Percentiles rank a stretch among this genome's conserved stretches.
Conservation (phyloP, 2,797 vertebrate species). For the Arrhamphus sclerolepis region DNA sequence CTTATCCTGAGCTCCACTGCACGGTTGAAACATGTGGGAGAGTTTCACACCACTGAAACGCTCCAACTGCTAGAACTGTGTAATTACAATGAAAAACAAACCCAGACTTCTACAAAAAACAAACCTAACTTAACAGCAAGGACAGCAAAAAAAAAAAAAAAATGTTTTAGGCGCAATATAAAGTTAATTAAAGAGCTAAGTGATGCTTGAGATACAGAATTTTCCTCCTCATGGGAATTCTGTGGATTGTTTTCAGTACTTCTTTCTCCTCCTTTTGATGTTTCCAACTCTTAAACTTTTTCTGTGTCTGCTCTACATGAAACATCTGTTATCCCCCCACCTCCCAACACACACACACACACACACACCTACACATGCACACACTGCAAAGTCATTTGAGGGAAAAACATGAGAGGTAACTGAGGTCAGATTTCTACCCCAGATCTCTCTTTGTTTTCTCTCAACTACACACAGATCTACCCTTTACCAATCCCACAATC, state of each 20-base stretch:
- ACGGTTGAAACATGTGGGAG: background rate
- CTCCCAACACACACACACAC: constrained; percentile 7
- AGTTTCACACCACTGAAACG: background rate
- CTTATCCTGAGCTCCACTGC: background rate
- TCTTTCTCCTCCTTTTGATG: constrained; percentile 11
- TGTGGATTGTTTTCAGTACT: constrained; percentile 11
- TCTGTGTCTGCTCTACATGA: constrained; percentile 16
- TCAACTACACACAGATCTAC: constrained; percentile 13
- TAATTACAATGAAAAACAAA: background rate
- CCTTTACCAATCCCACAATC: constrained; percentile 47
- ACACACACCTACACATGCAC: constrained; percentile 1
- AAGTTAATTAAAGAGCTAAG: constrained; percentile 3
- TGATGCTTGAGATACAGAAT: background rate
- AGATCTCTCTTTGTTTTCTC: constrained; percentile 10
- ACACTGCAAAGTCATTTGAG: constrained; percentile 32
- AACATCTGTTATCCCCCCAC: constrained; percentile 39
- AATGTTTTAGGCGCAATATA: background rate
- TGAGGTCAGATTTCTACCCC: constrained; percentile 28
- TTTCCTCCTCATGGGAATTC: constrained; percentile 7
- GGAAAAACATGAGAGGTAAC: constrained; percentile 35
- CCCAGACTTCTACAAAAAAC: background rate
- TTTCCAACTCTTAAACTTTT: constrained; percentile 6
- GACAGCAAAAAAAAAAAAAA: background rate
- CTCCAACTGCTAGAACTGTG: background rate
- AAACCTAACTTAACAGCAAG: background rate